Percentiles rank a stretch among this genome's conserved stretches.
phyloP scores from a whole-genome alignment of 2,888 invertebrate species.

The Orthonychiurus folsomi region DNA sequence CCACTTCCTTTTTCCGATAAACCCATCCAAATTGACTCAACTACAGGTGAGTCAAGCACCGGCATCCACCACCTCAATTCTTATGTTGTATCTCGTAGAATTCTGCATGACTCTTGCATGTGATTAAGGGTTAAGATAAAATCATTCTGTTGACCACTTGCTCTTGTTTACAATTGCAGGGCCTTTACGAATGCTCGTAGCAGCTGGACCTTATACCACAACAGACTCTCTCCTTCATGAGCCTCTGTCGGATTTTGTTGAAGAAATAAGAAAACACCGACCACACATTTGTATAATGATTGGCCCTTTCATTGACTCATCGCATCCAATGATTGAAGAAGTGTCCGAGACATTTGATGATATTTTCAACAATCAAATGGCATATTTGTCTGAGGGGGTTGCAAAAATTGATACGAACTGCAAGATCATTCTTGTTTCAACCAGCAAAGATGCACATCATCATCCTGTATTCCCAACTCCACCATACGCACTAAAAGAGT shows the following conservation, averaged over 20 bases:
- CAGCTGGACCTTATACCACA: slow-evolving; percentile 75
- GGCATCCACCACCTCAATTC: too few relatives aligned
- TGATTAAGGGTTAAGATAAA: too few relatives aligned
- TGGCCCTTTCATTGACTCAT: slow-evolving; percentile 74
- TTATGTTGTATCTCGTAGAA: too few relatives aligned
- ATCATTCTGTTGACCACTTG: not conserved
- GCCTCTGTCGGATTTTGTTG: slow-evolving; percentile 67
- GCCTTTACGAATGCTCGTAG: slow-evolving; percentile 42
- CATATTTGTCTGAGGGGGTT: slow-evolving; percentile 56
- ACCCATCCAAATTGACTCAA: slow-evolving; percentile 45
- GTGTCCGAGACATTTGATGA: slow-evolving; percentile 58
- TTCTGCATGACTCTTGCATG: too few relatives aligned
- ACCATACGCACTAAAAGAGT: slow-evolving; percentile 49
- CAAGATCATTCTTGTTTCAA: slow-evolving; percentile 66
- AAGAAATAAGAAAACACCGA: slow-evolving; percentile 55
- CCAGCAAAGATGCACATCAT: slow-evolving; percentile 66
- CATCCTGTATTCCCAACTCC: slow-evolving; percentile 75
- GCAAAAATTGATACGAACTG: slow-evolving; percentile 48
- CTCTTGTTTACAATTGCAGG: slow-evolving; percentile 13
- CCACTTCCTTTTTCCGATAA: slow-evolving; percentile 45
- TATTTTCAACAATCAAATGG: slow-evolving; percentile 63
- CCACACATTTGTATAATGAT: slow-evolving; percentile 74
- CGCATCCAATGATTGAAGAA: slow-evolving; percentile 56
- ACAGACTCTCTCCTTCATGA: slow-evolving; percentile 67
- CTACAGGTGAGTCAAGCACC: slow-evolving; percentile 20